A percentile compares a stretch with the other conserved stretches of the same genome.
phyloP scores from a whole-genome alignment of 2,797 vertebrate genomes.

The Pipistrellus kuhlii region DNA sequence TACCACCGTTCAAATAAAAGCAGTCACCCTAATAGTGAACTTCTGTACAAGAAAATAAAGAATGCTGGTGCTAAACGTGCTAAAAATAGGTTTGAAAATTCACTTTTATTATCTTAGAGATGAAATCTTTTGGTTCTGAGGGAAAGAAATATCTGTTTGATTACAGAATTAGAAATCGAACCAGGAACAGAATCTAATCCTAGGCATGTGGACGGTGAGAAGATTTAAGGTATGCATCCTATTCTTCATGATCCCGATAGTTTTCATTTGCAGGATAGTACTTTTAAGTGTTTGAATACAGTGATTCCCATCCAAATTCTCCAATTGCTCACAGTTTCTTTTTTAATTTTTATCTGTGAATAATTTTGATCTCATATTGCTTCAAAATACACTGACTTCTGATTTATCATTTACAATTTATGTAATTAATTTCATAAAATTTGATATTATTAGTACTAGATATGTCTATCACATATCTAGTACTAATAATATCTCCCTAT shows the following conservation, averaged over 20 bases:
- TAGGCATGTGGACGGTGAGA: background rate
- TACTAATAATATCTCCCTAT: background rate
- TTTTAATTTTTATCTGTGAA: background rate
- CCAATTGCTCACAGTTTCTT: background rate
- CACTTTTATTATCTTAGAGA: constrained; percentile 3
- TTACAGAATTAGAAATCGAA: background rate
- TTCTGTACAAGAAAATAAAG: constrained; percentile 9
- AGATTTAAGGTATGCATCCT: accelerated
- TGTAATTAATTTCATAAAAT: constrained; percentile 8
- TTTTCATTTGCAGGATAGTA: background rate
- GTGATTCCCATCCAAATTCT: background rate
- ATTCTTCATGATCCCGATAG: background rate
- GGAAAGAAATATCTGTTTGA: background rate
- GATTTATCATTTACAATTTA: background rate
- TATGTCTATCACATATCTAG: background rate
- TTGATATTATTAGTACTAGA: background rate
- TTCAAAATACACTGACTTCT: background rate
- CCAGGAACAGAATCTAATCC: background rate
- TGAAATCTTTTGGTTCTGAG: background rate
- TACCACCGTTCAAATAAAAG: background rate
- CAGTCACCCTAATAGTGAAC: background rate
- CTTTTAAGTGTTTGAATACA: background rate
- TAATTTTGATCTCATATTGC: background rate
- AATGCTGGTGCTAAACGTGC: background rate
- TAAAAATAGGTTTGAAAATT: background rate